Evolutionary conservation across 2,113 vertebrate genomes (phyloP), one percentile per base, ranked within the genome.

Genomic region (Trematocara marginatum): DNA sequence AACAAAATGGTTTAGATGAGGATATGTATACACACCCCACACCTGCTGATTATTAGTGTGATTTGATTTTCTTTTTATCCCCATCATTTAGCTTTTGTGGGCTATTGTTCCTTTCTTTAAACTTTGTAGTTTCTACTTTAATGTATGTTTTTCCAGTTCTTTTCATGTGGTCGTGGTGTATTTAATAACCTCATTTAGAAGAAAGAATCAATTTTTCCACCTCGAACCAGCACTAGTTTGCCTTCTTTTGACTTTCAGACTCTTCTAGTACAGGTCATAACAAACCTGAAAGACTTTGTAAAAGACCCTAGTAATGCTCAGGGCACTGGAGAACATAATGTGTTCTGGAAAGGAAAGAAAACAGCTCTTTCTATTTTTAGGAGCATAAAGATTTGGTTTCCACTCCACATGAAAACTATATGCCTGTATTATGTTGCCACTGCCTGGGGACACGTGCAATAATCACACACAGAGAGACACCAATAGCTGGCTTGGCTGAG

Each of bases 361-460:
- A 88, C 80, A 78, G 81, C 88, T 84, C 7, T 3, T 86, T 91
- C 88, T 94, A 93, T 93, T 95, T 95, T 95, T 91, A 94, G 94
- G 89, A 86, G 90, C 78, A 79, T 52, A 91, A 89, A 94, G 92
- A 93, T 95, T 95, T 88, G 90, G 89, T 94, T 94, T 92, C 93
- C 89, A 90, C 92, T 94, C 91, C 83, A 90, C 86, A 93, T 94
- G 93, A 94, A 94, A 94, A 89, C 80, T 91, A 93, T 92, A 93
- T 89, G 91, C 84, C 83, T 53, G 71, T 93, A 91, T 95, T 92
- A 92, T 87, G 89, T 94, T 93, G 84, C 94, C 5, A 31, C 74
- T 76, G 93, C 92, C 89, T 81, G 74, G 85, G 91, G 90, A 92
- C 88, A 82, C 52, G 9, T 88, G 87, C 89, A 83, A 51, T 79